Percentiles rank a stretch among this genome's conserved stretches.
Evolutionary conservation across 2,113 vertebrate genomes (phyloP).

Genomic region (Tetraodon nigroviridis): DNA sequence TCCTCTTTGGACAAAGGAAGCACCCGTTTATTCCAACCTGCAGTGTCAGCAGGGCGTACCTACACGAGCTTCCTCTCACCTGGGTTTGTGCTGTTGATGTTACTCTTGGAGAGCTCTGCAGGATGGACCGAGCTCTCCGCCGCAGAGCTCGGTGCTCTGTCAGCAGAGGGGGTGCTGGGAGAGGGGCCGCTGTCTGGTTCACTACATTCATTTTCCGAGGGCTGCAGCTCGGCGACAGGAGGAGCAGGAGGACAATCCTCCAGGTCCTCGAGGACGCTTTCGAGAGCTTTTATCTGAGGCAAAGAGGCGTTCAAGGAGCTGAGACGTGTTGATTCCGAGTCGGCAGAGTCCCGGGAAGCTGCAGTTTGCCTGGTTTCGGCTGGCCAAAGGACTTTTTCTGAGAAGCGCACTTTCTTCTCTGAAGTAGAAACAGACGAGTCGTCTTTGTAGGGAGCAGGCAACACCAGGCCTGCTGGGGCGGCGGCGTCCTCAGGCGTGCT

Average conservation of each 20-base stretch:
- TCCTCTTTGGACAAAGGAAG: slow-evolving; percentile 58
- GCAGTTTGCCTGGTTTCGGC: slow-evolving; percentile 19
- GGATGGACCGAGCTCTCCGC: slow-evolving; percentile 37
- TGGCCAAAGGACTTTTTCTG: slow-evolving; percentile 56
- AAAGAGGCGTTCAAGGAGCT: slow-evolving; percentile 41
- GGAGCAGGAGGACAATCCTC: slow-evolving; percentile 3
- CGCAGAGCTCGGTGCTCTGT: slow-evolving; percentile 30
- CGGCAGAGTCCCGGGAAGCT: slow-evolving; percentile 22
- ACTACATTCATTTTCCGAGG: slow-evolving; percentile 36
- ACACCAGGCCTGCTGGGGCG: neutral
- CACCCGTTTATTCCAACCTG: neutral
- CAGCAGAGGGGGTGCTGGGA: slow-evolving; percentile 20
- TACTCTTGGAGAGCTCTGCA: slow-evolving; percentile 59
- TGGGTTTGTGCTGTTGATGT: slow-evolving; percentile 60
- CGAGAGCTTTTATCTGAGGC: slow-evolving; percentile 6
- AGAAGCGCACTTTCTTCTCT: slow-evolving; percentile 75
- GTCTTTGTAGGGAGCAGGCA: slow-evolving; percentile 4
- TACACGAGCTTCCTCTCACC: slow-evolving; percentile 38
- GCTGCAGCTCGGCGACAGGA: slow-evolving; percentile 24
- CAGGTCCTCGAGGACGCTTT: slow-evolving; percentile 25
- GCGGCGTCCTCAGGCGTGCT: slow-evolving; percentile 14
- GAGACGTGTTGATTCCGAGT: slow-evolving; percentile 34
- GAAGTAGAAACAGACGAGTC: slow-evolving; percentile 19
- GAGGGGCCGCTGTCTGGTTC: slow-evolving; percentile 26
- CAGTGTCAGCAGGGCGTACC: too few relatives aligned